phyloP scores from a whole-genome alignment of 2,888 invertebrate genomes.

The Anaspis maculata region DNA sequence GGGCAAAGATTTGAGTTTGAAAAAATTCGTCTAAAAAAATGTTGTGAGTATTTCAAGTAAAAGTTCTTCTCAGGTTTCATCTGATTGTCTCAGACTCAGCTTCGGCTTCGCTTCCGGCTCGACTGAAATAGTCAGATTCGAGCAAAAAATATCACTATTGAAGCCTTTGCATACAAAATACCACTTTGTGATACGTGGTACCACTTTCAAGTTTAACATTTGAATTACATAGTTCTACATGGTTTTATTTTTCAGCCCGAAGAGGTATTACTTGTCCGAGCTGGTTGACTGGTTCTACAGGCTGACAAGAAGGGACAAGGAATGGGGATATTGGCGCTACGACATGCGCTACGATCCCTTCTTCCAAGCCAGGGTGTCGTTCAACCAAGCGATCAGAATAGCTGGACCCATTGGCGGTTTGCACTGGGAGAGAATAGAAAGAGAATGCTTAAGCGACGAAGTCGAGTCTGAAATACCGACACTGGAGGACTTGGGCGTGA shows the following conservation, averaged over 20 bases:
- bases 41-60: no score
- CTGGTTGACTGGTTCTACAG: slow-evolving; percentile 77
- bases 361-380: slow-evolving; percentile 56
- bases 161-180: no score
- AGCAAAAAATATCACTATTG: no score
- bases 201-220: no score
- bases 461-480: slow-evolving; percentile 59
- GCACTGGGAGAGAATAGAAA: slow-evolving; percentile 74
- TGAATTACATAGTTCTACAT: background rate
- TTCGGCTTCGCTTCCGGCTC: no score
- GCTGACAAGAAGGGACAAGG: slow-evolving; percentile 57
- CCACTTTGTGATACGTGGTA: no score
- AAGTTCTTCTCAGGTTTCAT: no score
- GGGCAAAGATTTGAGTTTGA: no score
- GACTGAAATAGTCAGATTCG: no score
- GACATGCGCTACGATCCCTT: slow-evolving; percentile 66
- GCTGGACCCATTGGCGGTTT: slow-evolving; percentile 60
- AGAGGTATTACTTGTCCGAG: slow-evolving; percentile 69
- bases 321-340: slow-evolving; percentile 61
- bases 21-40: no score
- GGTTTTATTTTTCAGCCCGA: slow-evolving; percentile 52
- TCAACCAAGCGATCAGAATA: slow-evolving; percentile 54
- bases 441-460: slow-evolving; percentile 69
- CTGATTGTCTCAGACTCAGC: no score
- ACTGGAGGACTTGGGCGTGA: slow-evolving; percentile 81